These are phyloP conservation scores for Aspidoscelis tigris DNA, from an alignment of 2,113 vertebrate genomes.

Conservation along the genomic window DNA sequence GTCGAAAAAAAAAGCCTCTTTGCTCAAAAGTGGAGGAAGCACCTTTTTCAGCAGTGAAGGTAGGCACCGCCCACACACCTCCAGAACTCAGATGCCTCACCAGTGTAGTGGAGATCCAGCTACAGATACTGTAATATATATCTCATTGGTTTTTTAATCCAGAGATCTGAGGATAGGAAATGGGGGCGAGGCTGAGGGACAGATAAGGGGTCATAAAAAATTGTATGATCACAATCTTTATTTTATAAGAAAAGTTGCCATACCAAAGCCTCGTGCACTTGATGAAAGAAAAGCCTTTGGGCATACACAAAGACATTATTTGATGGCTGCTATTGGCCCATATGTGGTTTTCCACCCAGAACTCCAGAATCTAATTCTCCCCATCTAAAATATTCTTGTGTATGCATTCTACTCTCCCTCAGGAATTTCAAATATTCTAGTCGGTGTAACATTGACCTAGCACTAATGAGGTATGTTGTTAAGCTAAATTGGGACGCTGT, in stretches of 20 bases:
- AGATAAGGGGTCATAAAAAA: too few relatives aligned
- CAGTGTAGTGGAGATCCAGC: too few relatives aligned
- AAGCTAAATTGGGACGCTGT: conserved; percentile 31
- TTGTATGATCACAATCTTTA: neutral
- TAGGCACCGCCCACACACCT: too few relatives aligned
- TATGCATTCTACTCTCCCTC: neutral
- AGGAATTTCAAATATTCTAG: neutral
- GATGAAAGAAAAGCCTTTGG: neutral
- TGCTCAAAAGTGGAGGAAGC: too few relatives aligned
- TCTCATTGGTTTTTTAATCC: neutral
- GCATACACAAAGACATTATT: neutral
- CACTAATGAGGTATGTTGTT: conserved; percentile 38
- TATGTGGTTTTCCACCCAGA: neutral
- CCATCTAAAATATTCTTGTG: neutral
- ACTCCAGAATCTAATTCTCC: neutral
- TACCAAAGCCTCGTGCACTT: neutral
- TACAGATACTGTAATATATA: too few relatives aligned
- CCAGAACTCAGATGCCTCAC: too few relatives aligned
- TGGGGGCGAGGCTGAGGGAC: neutral
- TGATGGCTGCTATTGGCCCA: neutral
- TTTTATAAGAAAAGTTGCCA: conserved; percentile 8
- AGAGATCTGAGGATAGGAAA: neutral
- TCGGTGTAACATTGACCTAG: rapidly evolving
- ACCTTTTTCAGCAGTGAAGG: too few relatives aligned
- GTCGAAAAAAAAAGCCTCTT: too few relatives aligned